Conservation (phyloP, 2,113 vertebrate genomes). For the Cariama cristata region DNA sequence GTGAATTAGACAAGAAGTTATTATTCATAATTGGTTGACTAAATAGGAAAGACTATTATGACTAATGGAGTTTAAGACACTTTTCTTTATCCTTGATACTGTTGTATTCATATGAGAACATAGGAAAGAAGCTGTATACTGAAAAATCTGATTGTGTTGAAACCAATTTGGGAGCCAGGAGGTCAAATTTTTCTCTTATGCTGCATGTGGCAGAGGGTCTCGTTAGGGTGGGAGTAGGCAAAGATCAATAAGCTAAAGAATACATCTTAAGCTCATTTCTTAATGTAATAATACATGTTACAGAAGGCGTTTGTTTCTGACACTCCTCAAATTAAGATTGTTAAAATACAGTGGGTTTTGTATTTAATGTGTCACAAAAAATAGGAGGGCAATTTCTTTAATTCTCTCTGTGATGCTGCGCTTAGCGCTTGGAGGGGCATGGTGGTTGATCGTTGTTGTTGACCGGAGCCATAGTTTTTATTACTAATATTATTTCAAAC, state of each 20-base stretch:
- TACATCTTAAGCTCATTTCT: not conserved
- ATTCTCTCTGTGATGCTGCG: not conserved
- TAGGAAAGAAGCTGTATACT: not conserved
- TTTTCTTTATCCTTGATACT: not conserved
- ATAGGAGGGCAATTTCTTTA: not conserved
- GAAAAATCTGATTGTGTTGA: not conserved
- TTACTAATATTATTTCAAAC: not conserved
- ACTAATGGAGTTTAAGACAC: not conserved
- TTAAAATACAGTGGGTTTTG: not conserved
- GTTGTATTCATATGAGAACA: not conserved
- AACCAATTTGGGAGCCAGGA: not conserved
- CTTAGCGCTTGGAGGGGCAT: not conserved
- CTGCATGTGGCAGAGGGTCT: not conserved
- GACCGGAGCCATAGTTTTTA: not conserved
- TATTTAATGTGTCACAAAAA: not conserved
- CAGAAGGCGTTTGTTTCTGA: not conserved
- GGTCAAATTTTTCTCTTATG: not conserved
- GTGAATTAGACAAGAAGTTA: not conserved
- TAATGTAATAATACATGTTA: not conserved
- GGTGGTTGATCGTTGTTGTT: not conserved
- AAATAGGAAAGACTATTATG: not conserved
- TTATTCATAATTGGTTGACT: slow-evolving; percentile 25
- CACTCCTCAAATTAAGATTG: not conserved
- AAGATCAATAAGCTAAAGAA: not conserved
- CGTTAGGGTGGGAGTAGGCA: not conserved